Evolutionary conservation across 2,888 invertebrate species (phyloP), one percentile per base, ranked within the genome.

Genomic region (Phengaris alcon): DNA sequence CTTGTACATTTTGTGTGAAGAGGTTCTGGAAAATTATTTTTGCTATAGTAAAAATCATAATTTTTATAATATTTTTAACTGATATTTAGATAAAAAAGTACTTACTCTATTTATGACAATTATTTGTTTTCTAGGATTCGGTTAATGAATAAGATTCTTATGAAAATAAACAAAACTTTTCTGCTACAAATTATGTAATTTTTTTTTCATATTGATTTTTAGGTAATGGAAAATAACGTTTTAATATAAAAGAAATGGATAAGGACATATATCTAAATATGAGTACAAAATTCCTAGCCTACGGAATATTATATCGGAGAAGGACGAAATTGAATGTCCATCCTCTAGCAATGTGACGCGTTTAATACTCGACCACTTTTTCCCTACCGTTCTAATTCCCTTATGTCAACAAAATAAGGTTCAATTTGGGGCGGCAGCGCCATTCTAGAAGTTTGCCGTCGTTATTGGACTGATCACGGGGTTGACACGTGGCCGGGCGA

Each of bases 381-480:
- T 8, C 48, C 54, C 12, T 68, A 57, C 74, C 72, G 68, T 22
- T 44, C 46, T 3, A 48, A n/a, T 12, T 69, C 46, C 48, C 70
- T 74, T 79, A 75, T 69, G 4, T 0, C 64, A 6, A 57, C 0
- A 13, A 0, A 9, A 59, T 80, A 81, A 77, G 74, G 78, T 77
- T 70, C 15, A 73, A 48, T 77, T 79, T 79, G 3, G n/a, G 6
- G n/a, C 13, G 3, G n/a, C 35, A 4, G 35, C 35, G 35, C 35
- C 35, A n/a, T 57, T 76, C n/a, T 35, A 64, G 68, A 1, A 54
- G 68, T 68, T 73, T 68, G 78, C 75, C 73, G 76, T 78, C 79
- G 76, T 87, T 89, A 90, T 90, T 90, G 87, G 90, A 89, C 86
- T 90, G 89, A 90, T 90, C 90, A 90, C 84, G 80, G 81, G 83